Conservation (phyloP, 2,888 invertebrate species). For the Allophyes oxyacanthae region DNA sequence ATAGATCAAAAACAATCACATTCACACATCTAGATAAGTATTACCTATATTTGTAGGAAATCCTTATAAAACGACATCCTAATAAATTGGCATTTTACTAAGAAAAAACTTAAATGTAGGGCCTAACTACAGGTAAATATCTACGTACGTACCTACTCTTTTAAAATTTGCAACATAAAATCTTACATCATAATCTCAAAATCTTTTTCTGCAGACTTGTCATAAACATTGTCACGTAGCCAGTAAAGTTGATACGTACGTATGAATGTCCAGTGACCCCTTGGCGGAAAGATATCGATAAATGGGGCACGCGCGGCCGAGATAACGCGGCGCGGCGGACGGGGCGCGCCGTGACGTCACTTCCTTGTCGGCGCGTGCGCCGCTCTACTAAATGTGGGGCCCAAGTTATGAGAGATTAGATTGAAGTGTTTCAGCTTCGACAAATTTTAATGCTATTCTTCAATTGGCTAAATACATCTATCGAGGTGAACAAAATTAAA, state of each 20-base stretch:
- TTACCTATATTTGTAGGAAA: too few species aligned
- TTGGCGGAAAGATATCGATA: constrained; percentile 69
- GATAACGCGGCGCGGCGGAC: constrained; percentile 71
- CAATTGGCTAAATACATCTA: too few species aligned
- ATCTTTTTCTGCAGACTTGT: constrained; percentile 27
- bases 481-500: too few species aligned
- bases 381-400: constrained; percentile 56
- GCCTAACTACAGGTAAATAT: too few species aligned
- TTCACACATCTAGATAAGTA: too few species aligned
- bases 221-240: constrained; percentile 33
- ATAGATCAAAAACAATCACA: too few species aligned
- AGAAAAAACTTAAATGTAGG: too few species aligned
- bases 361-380: constrained; percentile 81
- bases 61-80: too few species aligned
- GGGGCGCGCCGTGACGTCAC: constrained; percentile 77
- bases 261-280: constrained; percentile 60
- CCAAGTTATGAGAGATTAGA: constrained; percentile 29
- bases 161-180: background rate
- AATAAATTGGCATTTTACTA: background rate
- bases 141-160: too few species aligned
- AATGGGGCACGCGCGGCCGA: constrained; percentile 71
- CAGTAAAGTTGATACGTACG: constrained; percentile 32
- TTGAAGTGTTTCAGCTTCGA: too few species aligned
- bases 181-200: constrained; percentile 22
- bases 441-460: too few species aligned